A percentile compares a stretch with the other conserved stretches of the same genome.
Evolutionary conservation across 1,140 invertebrate genomes (phyloP).

Genomic region (Drosophila parvula): DNA sequence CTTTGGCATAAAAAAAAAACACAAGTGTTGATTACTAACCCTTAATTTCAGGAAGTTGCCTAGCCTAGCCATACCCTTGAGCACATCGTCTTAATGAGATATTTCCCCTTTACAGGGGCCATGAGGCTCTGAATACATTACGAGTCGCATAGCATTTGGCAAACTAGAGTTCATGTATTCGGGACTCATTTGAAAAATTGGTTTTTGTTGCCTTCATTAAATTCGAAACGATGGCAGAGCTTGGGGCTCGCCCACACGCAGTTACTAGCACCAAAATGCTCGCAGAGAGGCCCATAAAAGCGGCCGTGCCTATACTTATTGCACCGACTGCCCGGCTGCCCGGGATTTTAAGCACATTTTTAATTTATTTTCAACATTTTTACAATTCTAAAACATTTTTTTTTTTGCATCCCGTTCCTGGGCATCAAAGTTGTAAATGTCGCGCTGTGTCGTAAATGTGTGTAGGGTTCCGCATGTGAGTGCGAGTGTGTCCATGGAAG

Average conservation of each 20-base stretch:
- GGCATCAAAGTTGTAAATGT: slow-evolving; percentile 83
- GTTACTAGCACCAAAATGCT: slow-evolving; percentile 65
- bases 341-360: slow-evolving; percentile 73
- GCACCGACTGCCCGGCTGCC: slow-evolving; percentile 21
- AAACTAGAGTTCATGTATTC: slow-evolving; percentile 10
- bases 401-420: slow-evolving; percentile 52
- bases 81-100: background rate
- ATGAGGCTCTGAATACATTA: background rate
- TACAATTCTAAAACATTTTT: slow-evolving; percentile 70
- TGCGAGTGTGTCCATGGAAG: slow-evolving; percentile 8
- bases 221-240: slow-evolving; percentile 27
- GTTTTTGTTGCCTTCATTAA: slow-evolving; percentile 47
- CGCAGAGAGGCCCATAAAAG: slow-evolving; percentile 50
- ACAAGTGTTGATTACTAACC: background rate
- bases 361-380: slow-evolving; percentile 82
- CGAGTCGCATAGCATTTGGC: background rate
- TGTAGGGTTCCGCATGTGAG: slow-evolving; percentile 8
- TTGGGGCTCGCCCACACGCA: slow-evolving; percentile 39
- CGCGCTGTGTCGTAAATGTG: slow-evolving; percentile 75
- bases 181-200: slow-evolving; percentile 31
- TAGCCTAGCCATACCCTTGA: background rate
- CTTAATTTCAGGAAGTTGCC: background rate
- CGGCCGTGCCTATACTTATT: slow-evolving; percentile 27
- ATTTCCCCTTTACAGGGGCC: background rate
- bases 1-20: background rate